These are phyloP conservation scores for Drosophila takahashii DNA, from an alignment of 1,140 invertebrate genomes.

Conservation along the genomic window DNA sequence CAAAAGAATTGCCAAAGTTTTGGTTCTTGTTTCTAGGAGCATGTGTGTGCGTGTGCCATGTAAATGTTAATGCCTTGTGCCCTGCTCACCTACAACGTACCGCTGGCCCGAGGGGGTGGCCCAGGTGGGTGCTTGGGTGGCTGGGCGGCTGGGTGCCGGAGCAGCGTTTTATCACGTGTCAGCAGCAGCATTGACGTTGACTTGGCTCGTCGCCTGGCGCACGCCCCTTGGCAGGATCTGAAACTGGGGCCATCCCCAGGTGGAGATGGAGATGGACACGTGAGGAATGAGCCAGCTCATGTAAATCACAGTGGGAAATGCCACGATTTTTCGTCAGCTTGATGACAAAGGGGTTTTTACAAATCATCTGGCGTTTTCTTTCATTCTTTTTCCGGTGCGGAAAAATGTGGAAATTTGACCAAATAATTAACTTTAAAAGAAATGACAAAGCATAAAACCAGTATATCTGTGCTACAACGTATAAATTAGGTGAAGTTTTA, in stretches of 20 bases:
- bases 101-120: constrained; percentile 19
- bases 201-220: constrained; percentile 29
- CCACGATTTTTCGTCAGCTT: constrained; percentile 49
- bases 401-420: neutral
- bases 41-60: constrained; percentile 65
- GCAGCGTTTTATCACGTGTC: constrained; percentile 81
- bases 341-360: constrained; percentile 51
- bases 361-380: constrained; percentile 39
- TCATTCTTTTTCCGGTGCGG: neutral
- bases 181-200: constrained; percentile 76
- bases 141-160: constrained; percentile 34
- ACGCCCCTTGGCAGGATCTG: constrained; percentile 42
- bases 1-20: constrained; percentile 79
- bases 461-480: no score
- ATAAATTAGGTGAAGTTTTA: no score
- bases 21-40: constrained; percentile 63
- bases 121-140: constrained; percentile 1
- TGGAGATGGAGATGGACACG: constrained; percentile 54
- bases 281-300: constrained; percentile 59
- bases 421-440: neutral
- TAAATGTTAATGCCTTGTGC: constrained; percentile 80
- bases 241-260: constrained; percentile 22
- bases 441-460: neutral
- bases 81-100: constrained; percentile 71
- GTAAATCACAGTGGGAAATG: constrained; percentile 57